phyloP scores from a whole-genome alignment of 1,140 invertebrate genomes.

The Orchesella cincta region DNA sequence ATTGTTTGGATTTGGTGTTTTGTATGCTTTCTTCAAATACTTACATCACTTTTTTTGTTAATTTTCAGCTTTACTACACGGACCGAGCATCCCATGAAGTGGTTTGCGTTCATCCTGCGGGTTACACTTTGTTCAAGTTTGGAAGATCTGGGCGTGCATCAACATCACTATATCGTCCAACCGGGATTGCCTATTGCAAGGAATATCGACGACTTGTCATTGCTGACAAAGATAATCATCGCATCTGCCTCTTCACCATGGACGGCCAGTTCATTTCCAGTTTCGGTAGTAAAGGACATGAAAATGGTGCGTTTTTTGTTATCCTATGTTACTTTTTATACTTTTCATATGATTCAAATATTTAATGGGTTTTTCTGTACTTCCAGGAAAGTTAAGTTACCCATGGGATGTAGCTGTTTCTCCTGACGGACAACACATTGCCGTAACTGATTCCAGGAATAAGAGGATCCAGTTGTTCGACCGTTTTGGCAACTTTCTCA shows the following conservation, averaged over 20 bases:
- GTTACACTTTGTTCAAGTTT: not conserved
- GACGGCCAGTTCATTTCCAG: not conserved
- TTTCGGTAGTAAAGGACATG: not conserved
- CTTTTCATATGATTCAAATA: not conserved
- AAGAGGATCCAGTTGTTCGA: constrained; percentile 87
- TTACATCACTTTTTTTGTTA: too few relatives aligned
- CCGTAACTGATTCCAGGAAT: constrained; percentile 90
- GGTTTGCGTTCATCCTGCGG: not conserved
- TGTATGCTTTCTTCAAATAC: too few relatives aligned
- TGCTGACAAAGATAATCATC: constrained; percentile 94
- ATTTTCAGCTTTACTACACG: not conserved
- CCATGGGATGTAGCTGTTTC: constrained; percentile 91
- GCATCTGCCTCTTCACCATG: constrained; percentile 76
- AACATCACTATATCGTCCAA: constrained; percentile 88
- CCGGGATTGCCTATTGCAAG: constrained; percentile 78
- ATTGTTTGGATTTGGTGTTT: too few relatives aligned
- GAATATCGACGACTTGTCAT: constrained; percentile 78
- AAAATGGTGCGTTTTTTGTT: not conserved
- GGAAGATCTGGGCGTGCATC: too few relatives aligned
- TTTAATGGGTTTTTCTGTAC: not conserved
- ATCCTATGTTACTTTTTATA: not conserved
- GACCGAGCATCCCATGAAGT: not conserved
- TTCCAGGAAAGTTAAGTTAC: constrained; percentile 87
- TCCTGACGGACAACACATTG: constrained; percentile 72
- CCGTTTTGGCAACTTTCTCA: constrained; percentile 71